Conservation (phyloP, 1,140 invertebrate species). For the Anadara kagoshimensis region DNA sequence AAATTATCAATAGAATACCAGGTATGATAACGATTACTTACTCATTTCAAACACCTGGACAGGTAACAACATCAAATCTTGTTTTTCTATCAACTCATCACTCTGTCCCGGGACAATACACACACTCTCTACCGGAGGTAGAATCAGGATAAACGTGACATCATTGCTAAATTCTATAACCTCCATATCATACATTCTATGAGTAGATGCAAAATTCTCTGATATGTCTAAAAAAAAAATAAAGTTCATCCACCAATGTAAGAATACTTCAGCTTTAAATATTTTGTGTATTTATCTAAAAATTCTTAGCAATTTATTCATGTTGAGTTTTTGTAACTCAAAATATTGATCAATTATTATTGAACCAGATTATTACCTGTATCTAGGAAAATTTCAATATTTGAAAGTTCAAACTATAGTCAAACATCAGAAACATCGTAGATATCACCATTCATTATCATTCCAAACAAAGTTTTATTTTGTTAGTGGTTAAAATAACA, state of each 20-base stretch:
- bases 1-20: neutral
- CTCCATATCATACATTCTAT: slow-evolving; percentile 90
- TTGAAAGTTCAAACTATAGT: neutral
- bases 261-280: too few relatives aligned
- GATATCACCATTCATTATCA: too few relatives aligned
- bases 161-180: slow-evolving; percentile 91
- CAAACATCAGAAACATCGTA: neutral
- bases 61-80: slow-evolving; percentile 87
- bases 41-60: slow-evolving; percentile 91
- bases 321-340: too few relatives aligned
- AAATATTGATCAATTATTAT: too few relatives aligned
- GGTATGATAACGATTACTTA: slow-evolving; percentile 58
- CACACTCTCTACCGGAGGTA: slow-evolving; percentile 91
- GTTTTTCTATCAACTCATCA: slow-evolving; percentile 82
- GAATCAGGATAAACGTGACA: slow-evolving; percentile 91
- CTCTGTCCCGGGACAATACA: slow-evolving; percentile 92
- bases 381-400: neutral
- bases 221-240: slow-evolving; percentile 73
- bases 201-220: slow-evolving; percentile 67
- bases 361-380: too few relatives aligned
- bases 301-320: neutral
- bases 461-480: too few relatives aligned
- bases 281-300: neutral
- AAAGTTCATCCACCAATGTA: neutral
- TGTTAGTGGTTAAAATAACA: too few relatives aligned